These are phyloP conservation scores for Stramonita haemastoma DNA, from an alignment of 2,888 invertebrate genomes.

Conservation along the genomic window DNA sequence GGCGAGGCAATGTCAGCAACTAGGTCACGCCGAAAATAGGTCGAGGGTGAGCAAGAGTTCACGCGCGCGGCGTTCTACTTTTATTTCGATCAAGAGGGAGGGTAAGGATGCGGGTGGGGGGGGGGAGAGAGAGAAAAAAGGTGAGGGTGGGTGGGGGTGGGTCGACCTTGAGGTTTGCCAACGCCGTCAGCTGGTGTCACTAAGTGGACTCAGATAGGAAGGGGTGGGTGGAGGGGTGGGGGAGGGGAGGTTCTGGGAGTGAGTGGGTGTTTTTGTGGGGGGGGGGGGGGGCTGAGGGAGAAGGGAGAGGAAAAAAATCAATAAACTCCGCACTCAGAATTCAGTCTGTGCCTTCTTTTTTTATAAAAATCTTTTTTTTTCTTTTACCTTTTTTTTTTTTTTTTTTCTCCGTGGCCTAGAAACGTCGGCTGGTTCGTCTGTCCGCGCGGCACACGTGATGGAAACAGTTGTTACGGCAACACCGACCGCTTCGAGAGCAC, in stretches of 20 bases:
- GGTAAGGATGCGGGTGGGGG: background rate
- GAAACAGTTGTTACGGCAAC: conserved; percentile 24
- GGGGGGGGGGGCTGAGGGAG: background rate
- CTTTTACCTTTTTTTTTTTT: background rate
- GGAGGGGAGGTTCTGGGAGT: background rate
- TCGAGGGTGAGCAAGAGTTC: conserved; percentile 26
- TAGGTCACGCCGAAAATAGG: conserved; percentile 25
- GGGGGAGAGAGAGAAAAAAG: background rate
- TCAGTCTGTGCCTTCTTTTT: too few relatives aligned
- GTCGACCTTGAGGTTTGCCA: background rate
- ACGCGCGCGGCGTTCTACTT: conserved; percentile 2
- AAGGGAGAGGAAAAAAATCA: background rate
- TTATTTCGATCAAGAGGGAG: background rate
- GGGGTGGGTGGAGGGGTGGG: background rate
- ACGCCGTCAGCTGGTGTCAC: background rate
- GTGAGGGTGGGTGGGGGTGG: background rate
- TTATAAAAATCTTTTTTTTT: background rate
- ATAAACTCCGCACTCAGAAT: background rate
- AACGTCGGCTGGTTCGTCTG: background rate
- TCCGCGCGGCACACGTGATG: background rate
- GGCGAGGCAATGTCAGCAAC: conserved; percentile 23
- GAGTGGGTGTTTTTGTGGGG: background rate
- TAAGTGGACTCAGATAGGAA: background rate
- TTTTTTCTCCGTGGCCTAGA: background rate
- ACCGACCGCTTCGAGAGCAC: conserved; percentile 8